Evolutionary conservation across 2,888 invertebrate genomes (phyloP), one percentile per base, ranked within the genome.

Genomic region (Diarsia brunnea): DNA sequence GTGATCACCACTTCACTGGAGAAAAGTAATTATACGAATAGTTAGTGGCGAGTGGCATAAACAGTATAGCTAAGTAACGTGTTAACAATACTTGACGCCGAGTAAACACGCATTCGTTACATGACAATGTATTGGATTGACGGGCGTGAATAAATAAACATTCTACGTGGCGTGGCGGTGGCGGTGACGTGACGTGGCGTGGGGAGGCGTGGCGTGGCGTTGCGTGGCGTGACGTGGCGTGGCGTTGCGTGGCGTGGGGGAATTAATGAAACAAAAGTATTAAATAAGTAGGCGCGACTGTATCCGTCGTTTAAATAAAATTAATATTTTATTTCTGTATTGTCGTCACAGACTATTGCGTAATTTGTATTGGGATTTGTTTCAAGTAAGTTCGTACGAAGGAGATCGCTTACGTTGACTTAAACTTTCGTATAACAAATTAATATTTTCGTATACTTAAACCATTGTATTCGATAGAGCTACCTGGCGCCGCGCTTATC

Each of bases 241-340:
- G 24, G 24, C 16, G 31, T 27, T n/a, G 21, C 61, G 38, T 58
- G 58, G 24, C 38, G 43, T 49, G 21, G 31, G 7, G 71, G 60
- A 47, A 71, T 78, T 75, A 75, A 81, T 74, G 68, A 81, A 78
- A 76, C 74, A 76, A 70, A 81, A 74, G 60, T 77, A 77, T 79
- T 60, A 77, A 69, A 65, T 43, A 75, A 77, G 78, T 72, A 58
- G 24, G 69, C 47, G 51, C 47, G 69, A 68, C 60, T 61, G 60
- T 67, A 73, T 67, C 61, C 45, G 69, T 81, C 63, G 71, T 71
- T 60, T 31, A 66, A 58, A 71, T 66, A 61, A 31, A 64, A 60
- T 84, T 11, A 78, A 75, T 79, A 78, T 75, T 78, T 69, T 24
- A 67, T 70, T 70, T 31, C 4, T 27, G 53, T 64, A 63, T 79